Percentiles rank a stretch among this genome's conserved stretches.
Conservation (phyloP, 1,140 invertebrate species). For the Delia radicum region DNA sequence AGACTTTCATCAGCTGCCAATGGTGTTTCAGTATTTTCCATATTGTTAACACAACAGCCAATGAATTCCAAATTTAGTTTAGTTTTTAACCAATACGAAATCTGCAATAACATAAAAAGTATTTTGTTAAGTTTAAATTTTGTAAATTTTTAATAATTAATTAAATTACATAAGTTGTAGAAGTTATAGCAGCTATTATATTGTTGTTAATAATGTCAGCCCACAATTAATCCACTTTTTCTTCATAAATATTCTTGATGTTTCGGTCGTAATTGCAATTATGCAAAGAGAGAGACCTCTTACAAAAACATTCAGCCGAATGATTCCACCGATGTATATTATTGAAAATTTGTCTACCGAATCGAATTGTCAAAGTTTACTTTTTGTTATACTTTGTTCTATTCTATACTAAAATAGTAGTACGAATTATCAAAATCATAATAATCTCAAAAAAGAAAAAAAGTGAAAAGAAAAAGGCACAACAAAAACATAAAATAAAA, state of each 20-base stretch:
- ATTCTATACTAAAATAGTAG: not conserved
- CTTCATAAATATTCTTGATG: not conserved
- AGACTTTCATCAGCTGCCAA: slow-evolving; percentile 35
- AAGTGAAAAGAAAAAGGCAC: not conserved
- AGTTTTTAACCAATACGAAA: too few species aligned
- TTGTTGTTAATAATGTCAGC: not conserved
- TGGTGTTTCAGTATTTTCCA: not conserved
- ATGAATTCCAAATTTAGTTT: too few species aligned
- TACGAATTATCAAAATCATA: not conserved
- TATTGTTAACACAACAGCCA: not conserved
- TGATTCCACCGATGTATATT: not conserved
- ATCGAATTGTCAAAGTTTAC: not conserved
- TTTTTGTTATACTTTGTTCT: too few species aligned
- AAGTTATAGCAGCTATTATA: not conserved
- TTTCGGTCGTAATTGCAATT: not conserved
- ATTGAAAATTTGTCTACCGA: not conserved
- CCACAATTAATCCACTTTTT: slow-evolving; percentile 1
- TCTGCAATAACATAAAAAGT: too few species aligned
- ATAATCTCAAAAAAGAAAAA: not conserved
- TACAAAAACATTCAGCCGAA: not conserved
- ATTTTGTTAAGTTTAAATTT: too few species aligned
- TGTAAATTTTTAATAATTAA: not conserved
- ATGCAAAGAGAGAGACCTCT: not conserved
- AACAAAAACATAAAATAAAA: not conserved
- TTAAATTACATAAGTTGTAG: not conserved